These are phyloP conservation scores for Neofelis nebulosa DNA, from an alignment of 2,113 vertebrate genomes.

Conservation along the genomic window DNA sequence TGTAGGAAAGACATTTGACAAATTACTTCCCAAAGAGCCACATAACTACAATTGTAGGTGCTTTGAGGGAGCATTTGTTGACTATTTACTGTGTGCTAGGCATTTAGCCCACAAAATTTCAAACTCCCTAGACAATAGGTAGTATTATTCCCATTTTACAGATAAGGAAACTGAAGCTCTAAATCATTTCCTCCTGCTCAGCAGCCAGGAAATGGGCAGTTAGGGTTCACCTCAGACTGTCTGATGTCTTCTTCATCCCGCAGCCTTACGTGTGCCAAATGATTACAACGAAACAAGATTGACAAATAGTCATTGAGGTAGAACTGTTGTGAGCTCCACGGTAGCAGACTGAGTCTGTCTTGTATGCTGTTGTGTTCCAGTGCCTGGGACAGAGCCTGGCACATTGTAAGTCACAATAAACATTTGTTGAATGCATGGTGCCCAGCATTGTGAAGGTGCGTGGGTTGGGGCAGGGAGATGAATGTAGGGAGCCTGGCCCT, in stretches of 20 bases:
- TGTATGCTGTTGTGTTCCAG: not conserved
- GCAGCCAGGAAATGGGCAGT: not conserved
- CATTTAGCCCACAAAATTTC: not conserved
- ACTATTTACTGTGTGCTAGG: not conserved
- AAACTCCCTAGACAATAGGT: not conserved
- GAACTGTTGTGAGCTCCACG: not conserved
- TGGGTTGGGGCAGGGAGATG: not conserved
- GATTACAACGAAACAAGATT: not conserved
- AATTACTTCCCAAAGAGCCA: not conserved
- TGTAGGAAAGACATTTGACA: not conserved
- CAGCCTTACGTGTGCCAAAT: not conserved
- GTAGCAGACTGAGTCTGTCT: not conserved
- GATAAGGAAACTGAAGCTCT: conserved; percentile 24
- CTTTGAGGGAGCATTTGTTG: conserved; percentile 13
- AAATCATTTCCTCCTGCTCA: not conserved
- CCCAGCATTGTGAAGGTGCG: not conserved
- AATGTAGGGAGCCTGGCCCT: not conserved
- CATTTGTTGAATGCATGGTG: not conserved
- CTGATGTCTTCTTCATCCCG: not conserved
- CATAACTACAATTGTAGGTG: not conserved
- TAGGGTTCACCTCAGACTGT: not conserved
- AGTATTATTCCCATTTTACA: not conserved
- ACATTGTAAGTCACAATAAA: not conserved
- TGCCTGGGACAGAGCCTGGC: not conserved
- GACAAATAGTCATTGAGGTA: not conserved